A percentile compares a stretch with the other conserved stretches of the same genome.
Evolutionary conservation across 2,113 vertebrate species (phyloP).

Genomic region (Poecilia latipinna): DNA sequence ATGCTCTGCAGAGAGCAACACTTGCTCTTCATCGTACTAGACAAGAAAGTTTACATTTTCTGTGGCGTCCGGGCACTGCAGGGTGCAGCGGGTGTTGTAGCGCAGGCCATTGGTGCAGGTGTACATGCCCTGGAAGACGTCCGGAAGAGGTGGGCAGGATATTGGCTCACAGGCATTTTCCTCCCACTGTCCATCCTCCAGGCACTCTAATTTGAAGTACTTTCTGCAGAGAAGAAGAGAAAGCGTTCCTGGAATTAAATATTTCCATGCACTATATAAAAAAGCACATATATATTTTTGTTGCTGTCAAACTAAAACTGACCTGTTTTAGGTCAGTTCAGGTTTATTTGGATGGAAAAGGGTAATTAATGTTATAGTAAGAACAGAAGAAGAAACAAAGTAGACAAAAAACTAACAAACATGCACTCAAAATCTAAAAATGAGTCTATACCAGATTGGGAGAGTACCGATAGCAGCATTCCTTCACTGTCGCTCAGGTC

Average conservation of each 20-base stretch:
- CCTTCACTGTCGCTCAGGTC: too few species aligned
- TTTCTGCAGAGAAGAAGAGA: constrained; percentile 79
- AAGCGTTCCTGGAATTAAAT: background rate
- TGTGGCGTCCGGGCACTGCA: constrained; percentile 81
- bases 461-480: too few species aligned
- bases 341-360: too few species aligned
- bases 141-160: constrained; percentile 84
- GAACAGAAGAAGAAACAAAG: too few species aligned
- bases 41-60: constrained; percentile 77
- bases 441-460: too few species aligned
- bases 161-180: constrained; percentile 84
- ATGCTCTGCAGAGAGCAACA: background rate
- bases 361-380: too few species aligned
- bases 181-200: constrained; percentile 89
- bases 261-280: background rate
- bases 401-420: too few species aligned
- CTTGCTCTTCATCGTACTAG: background rate
- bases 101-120: constrained; percentile 87
- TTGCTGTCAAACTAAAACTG: too few species aligned
- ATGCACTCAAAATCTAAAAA: too few species aligned
- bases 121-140: constrained; percentile 93
- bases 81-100: constrained; percentile 85
- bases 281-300: too few species aligned
- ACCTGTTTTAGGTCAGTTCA: too few species aligned
- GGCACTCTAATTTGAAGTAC: constrained; percentile 90